Conservation (phyloP, 1,140 invertebrate species). For the Drosophila virilis region DNA sequence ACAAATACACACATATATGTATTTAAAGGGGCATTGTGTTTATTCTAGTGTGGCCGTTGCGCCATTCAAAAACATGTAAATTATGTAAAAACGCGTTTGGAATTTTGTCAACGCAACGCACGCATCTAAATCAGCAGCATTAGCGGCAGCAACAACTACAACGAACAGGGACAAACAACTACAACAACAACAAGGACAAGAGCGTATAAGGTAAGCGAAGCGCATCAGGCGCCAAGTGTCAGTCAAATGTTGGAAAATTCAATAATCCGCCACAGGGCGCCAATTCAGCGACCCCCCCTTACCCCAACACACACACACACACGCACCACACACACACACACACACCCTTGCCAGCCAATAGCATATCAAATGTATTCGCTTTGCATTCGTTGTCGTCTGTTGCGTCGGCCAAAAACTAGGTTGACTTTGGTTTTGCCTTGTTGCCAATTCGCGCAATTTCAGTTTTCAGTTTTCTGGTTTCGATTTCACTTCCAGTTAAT, state of each 20-base stretch:
- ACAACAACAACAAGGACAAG: constrained; percentile 32
- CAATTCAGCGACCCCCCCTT: constrained; percentile 32
- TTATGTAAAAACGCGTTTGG: constrained; percentile 65
- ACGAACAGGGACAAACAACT: constrained; percentile 8
- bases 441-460: constrained; percentile 57
- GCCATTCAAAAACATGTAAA: constrained; percentile 69
- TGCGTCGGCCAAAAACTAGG: constrained; percentile 70
- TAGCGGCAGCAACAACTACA: constrained; percentile 27
- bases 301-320: constrained; percentile 12
- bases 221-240: constrained; percentile 74
- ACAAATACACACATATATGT: constrained; percentile 14
- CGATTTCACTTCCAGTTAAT: constrained; percentile 61
- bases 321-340: not conserved
- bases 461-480: constrained; percentile 62
- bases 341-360: constrained; percentile 26
- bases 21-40: constrained; percentile 28
- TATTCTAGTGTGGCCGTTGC: constrained; percentile 36
- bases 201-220: constrained; percentile 41
- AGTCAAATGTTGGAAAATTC: constrained; percentile 79
- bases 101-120: constrained; percentile 63
- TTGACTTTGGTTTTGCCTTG: constrained; percentile 68
- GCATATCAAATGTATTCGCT: constrained; percentile 58
- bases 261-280: constrained; percentile 77
- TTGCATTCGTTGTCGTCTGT: constrained; percentile 60
- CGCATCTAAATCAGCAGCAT: constrained; percentile 51